Conservation (phyloP, 1,140 invertebrate species). For the Helicorthomorpha holstii region DNA sequence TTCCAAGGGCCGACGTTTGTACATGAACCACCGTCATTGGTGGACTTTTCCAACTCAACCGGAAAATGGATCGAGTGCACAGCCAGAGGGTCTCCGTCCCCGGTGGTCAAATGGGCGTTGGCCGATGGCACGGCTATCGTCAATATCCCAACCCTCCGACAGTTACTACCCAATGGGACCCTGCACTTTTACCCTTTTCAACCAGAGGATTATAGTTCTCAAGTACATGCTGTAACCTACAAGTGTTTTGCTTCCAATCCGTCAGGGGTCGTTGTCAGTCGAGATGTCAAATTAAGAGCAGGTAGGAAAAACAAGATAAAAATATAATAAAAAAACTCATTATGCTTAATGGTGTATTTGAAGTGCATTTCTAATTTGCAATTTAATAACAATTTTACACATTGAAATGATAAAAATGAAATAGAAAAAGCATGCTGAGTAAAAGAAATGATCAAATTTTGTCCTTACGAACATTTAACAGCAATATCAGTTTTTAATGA, state of each 20-base stretch:
- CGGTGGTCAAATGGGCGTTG: constrained; percentile 81
- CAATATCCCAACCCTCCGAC: constrained; percentile 69
- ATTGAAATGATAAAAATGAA: no score
- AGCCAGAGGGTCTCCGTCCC: constrained; percentile 70
- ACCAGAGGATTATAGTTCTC: constrained; percentile 18
- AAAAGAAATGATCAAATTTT: no score
- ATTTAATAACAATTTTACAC: no score
- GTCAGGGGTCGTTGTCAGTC: constrained; percentile 55
- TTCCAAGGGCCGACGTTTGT: constrained; percentile 64
- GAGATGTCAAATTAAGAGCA: constrained; percentile 61
- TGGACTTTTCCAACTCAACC: constrained; percentile 86
- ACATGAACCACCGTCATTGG: constrained; percentile 71
- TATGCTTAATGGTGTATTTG: no score
- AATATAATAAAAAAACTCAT: no score
- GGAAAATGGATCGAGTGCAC: constrained; percentile 82
- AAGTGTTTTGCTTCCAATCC: constrained; percentile 53
- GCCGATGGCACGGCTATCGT: constrained; percentile 72
- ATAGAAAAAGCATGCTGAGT: no score
- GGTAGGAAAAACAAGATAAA: no score
- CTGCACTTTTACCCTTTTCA: constrained; percentile 27
- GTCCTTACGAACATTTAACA: no score
- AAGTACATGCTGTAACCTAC: constrained; percentile 27
- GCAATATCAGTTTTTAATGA: no score
- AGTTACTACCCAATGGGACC: constrained; percentile 38
- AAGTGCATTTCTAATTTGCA: no score